These are phyloP conservation scores for Microctonus brassicae DNA, from an alignment of 2,888 invertebrate genomes.

Conservation along the genomic window DNA sequence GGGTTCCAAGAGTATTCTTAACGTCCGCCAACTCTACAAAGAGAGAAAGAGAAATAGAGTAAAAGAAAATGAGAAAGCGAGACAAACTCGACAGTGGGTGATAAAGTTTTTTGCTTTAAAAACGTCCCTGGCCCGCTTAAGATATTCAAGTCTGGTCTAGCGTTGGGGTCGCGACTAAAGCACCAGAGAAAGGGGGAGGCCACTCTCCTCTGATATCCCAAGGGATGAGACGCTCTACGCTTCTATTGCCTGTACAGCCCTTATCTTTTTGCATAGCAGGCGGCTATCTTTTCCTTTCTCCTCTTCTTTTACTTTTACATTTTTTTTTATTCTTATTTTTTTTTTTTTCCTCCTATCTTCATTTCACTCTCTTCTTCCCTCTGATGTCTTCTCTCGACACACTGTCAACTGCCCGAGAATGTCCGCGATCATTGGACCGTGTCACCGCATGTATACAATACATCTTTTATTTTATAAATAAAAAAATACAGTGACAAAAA, in stretches of 20 bases:
- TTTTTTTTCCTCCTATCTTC: neutral
- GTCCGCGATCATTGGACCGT: neutral
- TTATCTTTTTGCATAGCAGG: constrained; percentile 55
- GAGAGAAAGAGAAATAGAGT: neutral
- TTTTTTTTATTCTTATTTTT: constrained; percentile 29
- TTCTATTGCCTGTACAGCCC: constrained; percentile 52
- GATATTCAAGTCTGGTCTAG: constrained; percentile 64
- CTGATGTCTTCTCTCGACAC: constrained; percentile 9
- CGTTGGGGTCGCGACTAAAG: constrained; percentile 53
- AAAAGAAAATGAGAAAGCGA: neutral
- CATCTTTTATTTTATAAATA: too few species aligned
- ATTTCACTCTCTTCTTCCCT: neutral
- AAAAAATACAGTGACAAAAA: too few species aligned
- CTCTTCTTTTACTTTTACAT: constrained; percentile 29
- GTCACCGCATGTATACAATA: neutral
- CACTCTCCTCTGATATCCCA: constrained; percentile 65
- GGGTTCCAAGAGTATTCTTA: constrained; percentile 28
- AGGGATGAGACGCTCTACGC: constrained; percentile 55
- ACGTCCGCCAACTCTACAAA: constrained; percentile 26
- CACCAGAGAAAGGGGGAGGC: constrained; percentile 51
- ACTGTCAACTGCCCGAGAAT: constrained; percentile 22
- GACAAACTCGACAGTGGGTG: constrained; percentile 43
- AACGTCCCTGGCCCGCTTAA: constrained; percentile 60
- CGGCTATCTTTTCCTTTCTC: constrained; percentile 24
- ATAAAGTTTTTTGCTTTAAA: constrained; percentile 59